Conservation (phyloP, 2,113 vertebrate genomes). For the Sisor rabdophorus region DNA sequence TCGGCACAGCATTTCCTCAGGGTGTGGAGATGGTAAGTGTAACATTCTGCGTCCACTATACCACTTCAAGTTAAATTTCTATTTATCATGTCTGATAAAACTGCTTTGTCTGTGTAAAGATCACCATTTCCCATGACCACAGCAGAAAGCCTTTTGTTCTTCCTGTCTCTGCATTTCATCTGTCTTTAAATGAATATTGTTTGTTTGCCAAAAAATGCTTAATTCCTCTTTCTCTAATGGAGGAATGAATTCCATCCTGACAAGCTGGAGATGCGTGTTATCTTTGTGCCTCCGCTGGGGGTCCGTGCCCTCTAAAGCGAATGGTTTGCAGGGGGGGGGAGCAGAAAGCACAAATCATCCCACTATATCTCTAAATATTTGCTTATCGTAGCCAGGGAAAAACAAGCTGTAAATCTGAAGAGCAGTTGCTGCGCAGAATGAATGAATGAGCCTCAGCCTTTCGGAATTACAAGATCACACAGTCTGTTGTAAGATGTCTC, state of each 20-base stretch:
- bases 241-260: conserved; percentile 43
- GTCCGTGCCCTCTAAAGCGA: conserved; percentile 20
- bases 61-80: background rate
- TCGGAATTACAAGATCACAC: conserved; percentile 1
- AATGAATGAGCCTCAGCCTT: conserved; percentile 41
- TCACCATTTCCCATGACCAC: background rate
- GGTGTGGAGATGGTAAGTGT: conserved; percentile 93
- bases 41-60: background rate
- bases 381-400: conserved; percentile 55
- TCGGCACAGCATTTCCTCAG: conserved; percentile 93
- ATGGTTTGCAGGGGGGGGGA: conserved; percentile 14
- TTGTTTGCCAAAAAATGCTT: conserved; percentile 59
- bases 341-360: conserved; percentile 46
- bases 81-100: background rate
- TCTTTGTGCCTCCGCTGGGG: conserved; percentile 34
- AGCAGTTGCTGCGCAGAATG: conserved; percentile 49
- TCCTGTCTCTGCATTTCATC: conserved; percentile 62
- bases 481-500: conserved; percentile 38
- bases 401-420: conserved; percentile 45
- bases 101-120: background rate
- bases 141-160: conserved; percentile 34
- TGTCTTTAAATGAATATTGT: conserved; percentile 54
- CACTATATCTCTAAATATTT: conserved; percentile 56
- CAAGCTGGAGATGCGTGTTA: conserved; percentile 24
- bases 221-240: conserved; percentile 56